phyloP scores from a whole-genome alignment of 2,113 vertebrate species.

The Ornithorhynchus anatinus region DNA sequence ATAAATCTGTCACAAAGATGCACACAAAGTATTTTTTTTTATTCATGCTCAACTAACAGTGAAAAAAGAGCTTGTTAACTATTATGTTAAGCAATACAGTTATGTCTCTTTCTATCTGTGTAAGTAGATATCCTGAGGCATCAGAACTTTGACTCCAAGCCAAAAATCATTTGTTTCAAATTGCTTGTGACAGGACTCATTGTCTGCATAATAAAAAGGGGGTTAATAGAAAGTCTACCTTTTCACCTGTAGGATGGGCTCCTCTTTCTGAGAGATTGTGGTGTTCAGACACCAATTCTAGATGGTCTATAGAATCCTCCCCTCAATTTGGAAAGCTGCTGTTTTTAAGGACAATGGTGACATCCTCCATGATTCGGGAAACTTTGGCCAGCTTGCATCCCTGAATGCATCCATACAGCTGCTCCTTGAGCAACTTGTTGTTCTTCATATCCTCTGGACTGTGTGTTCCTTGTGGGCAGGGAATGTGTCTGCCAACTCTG shows the following conservation, averaged over 20 bases:
- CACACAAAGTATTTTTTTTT: background rate
- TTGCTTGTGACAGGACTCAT: background rate
- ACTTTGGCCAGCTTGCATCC: no score
- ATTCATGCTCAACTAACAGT: slow-evolving; percentile 16
- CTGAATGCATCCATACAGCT: no score
- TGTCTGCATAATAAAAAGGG: background rate
- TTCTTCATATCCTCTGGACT: no score
- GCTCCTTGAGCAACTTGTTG: no score
- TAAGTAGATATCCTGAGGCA: background rate
- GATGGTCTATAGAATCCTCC: no score
- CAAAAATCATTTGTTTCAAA: slow-evolving; percentile 2
- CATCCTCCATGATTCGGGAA: no score
- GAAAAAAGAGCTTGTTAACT: background rate
- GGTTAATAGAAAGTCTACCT: background rate
- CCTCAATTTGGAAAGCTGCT: no score
- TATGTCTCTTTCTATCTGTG: background rate
- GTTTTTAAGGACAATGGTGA: no score
- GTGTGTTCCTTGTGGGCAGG: no score
- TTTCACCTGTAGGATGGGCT: background rate
- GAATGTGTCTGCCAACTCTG: no score
- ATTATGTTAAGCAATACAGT: background rate
- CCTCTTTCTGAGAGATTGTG: background rate
- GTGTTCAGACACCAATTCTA: no score
- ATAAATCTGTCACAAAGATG: slow-evolving; percentile 35
- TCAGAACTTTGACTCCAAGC: background rate